Conservation (phyloP, 2,888 invertebrate genomes). For the Drosophila anomalipes region DNA sequence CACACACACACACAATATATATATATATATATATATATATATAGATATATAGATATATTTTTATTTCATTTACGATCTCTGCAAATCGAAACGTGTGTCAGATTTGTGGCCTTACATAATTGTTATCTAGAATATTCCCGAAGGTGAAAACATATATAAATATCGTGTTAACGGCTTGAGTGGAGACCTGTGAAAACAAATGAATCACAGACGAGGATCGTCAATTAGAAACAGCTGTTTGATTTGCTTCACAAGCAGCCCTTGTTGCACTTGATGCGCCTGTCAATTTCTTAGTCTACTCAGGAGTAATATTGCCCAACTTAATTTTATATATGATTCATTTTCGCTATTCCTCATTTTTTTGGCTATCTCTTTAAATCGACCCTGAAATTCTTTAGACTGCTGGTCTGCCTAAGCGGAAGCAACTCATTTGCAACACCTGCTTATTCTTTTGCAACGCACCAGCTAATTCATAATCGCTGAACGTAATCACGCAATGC, state of each 20-base stretch:
- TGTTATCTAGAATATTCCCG: constrained; percentile 10
- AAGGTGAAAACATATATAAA: not conserved
- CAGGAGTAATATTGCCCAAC: not conserved
- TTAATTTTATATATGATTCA: not conserved
- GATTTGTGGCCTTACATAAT: constrained; percentile 3
- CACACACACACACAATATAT: not conserved
- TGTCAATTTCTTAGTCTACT: too few relatives aligned
- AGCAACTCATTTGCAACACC: constrained; percentile 4
- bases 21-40: too few relatives aligned
- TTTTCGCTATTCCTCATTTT: not conserved
- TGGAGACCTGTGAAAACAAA: not conserved
- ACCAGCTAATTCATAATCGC: not conserved
- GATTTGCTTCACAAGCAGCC: not conserved
- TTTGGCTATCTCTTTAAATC: constrained; percentile 9
- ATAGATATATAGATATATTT: not conserved
- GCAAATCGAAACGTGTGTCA: not conserved
- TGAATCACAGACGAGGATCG: not conserved
- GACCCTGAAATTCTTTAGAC: constrained; percentile 28
- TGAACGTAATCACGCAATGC: not conserved
- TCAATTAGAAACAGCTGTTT: constrained; percentile 17
- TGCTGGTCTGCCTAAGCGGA: constrained; percentile 9
- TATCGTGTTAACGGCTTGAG: not conserved
- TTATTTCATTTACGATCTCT: not conserved
- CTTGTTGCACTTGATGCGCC: not conserved
- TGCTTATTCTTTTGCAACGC: constrained; percentile 10